These are phyloP conservation scores for Oreochromis spilurus DNA, from an alignment of 2,113 vertebrate genomes.

Conservation along the genomic window DNA sequence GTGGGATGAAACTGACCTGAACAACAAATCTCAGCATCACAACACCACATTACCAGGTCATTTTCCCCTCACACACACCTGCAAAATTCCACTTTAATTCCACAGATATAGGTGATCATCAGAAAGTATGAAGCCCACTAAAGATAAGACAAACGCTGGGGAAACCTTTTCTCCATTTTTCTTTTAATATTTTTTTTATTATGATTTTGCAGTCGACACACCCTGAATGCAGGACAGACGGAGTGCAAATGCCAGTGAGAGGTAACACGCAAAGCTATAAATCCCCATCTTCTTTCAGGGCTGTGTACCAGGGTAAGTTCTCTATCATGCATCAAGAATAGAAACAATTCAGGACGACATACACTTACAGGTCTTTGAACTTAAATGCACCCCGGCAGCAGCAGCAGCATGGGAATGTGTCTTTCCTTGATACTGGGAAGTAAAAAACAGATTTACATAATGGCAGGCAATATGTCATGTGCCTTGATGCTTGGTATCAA, in stretches of 20 bases:
- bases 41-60: neutral
- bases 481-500: constrained; percentile 13
- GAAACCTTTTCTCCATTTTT: neutral
- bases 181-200: neutral
- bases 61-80: neutral
- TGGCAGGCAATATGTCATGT: constrained; percentile 26
- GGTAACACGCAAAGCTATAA: neutral
- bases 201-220: neutral
- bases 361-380: neutral
- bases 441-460: constrained; percentile 45
- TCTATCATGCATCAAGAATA: neutral
- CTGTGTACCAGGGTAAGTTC: neutral
- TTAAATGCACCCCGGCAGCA: neutral
- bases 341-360: neutral
- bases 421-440: neutral
- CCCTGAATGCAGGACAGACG: neutral
- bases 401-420: neutral
- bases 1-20: neutral
- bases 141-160: neutral
- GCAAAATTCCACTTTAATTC: neutral
- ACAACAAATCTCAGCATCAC: neutral
- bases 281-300: neutral
- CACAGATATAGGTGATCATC: neutral
- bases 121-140: neutral
- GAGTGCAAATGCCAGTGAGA: neutral